Evolutionary conservation across 2,797 vertebrate genomes (phyloP).

Genomic region (Dallia pectoralis): DNA sequence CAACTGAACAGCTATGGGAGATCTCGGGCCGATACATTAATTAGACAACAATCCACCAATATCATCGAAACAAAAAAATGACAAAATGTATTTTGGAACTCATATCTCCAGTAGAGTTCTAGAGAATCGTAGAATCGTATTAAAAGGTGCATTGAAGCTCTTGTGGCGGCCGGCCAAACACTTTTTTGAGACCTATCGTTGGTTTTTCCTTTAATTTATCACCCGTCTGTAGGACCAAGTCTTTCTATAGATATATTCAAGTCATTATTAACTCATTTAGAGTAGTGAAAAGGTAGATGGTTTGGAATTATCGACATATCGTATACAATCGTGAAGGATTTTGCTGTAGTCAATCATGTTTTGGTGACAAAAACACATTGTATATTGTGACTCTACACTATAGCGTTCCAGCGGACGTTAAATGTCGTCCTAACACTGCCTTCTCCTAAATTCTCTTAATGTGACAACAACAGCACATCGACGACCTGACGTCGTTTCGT

Average conservation of each 20-base stretch:
- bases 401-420: slow-evolving; percentile 4
- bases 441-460: neutral
- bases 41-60: too few species aligned
- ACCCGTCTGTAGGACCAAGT: neutral
- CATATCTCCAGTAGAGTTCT: too few species aligned
- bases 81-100: too few species aligned
- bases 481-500: neutral
- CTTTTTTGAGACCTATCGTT: neutral
- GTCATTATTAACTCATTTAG: neutral
- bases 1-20: too few species aligned
- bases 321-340: slow-evolving; percentile 46
- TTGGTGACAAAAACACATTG: neutral
- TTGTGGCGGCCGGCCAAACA: slow-evolving; percentile 9
- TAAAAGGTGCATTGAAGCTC: too few species aligned
- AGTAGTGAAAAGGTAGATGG: neutral
- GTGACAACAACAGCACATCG: neutral
- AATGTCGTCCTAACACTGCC: neutral
- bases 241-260: neutral
- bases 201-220: too few species aligned
- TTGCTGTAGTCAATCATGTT: slow-evolving; percentile 35
- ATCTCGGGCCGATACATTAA: too few species aligned
- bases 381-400: slow-evolving; percentile 19
- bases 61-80: too few species aligned
- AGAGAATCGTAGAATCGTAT: too few species aligned
- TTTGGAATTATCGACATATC: neutral